These are phyloP conservation scores for Drosophila hamatofila DNA, from an alignment of 2,888 invertebrate genomes.

Conservation along the genomic window DNA sequence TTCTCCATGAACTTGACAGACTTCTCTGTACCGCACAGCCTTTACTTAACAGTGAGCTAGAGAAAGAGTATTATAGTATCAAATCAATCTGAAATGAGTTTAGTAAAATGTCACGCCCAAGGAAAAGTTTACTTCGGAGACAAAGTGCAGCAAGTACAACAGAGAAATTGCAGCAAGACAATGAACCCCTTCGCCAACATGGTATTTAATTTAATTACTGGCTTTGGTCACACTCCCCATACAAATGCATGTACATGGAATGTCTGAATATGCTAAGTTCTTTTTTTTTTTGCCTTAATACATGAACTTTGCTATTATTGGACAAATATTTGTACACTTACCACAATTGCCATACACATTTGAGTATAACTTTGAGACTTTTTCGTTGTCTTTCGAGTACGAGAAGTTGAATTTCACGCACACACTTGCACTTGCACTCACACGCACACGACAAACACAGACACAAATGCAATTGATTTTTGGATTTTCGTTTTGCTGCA, in stretches of 20 bases:
- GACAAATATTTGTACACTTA: conserved; percentile 86
- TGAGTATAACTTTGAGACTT: conserved; percentile 83
- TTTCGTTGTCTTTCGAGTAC: conserved; percentile 67
- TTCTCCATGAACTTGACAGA: background rate
- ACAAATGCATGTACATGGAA: background rate
- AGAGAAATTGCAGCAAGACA: background rate
- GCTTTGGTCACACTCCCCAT: conserved; percentile 6
- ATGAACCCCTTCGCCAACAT: background rate
- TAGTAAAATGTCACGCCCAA: background rate
- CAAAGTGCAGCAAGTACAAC: background rate
- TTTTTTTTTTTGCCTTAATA: background rate
- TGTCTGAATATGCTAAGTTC: background rate
- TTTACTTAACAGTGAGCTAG: background rate
- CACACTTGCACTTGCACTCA: conserved; percentile 36
- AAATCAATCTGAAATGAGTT: background rate
- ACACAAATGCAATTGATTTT: conserved; percentile 53
- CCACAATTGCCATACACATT: conserved; percentile 95
- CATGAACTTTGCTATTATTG: background rate
- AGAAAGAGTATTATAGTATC: background rate
- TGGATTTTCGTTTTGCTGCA: conserved; percentile 7
- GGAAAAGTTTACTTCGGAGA: background rate
- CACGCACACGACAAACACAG: conserved; percentile 23
- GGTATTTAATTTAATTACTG: conserved; percentile 6
- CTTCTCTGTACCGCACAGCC: background rate
- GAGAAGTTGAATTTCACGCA: conserved; percentile 62